Evolutionary conservation across 1,140 invertebrate genomes (phyloP), one percentile per base, ranked within the genome.

Genomic region (Caenorhabditis inopinata): DNA sequence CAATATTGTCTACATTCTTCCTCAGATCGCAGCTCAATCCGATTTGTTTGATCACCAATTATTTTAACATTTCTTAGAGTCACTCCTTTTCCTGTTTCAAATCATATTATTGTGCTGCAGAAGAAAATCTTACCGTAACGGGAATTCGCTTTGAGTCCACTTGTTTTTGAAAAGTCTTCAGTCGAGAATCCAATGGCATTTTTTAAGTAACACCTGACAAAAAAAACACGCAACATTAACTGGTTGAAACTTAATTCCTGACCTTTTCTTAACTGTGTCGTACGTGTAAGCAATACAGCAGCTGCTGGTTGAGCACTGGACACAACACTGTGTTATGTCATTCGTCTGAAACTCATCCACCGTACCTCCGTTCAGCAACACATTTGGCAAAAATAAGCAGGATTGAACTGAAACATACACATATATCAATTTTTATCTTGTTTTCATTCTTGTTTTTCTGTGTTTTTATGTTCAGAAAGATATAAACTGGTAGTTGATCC

Each of bases 1-100:
- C 76, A 78, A 42, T 78, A 78, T 53, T 78, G 76, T 29, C 53
- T 62, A 32, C 76, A 78, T 25, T 78, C 76, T 32, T 78, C 76
- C 23, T 78, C 49, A n/a, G 76, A 58, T 23, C 53, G 29, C 35
- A 78, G 68, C 0, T 23, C 9, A 11, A 78, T 35, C 0, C 32
- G 51, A 12, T 58, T 78, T 16, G 29, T 62, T 0, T 78, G 16
- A 12, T 51, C 53, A 7, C 76, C 76, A 14, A 58, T 16, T 62
- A 78, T 78, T 68, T 68, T 78, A 12, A 68, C 53, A 68, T 78
- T 78, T 16, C 68, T 78, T 35, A 78, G 21, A 16, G 47, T 62
- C 21, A 53, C 76, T 7, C 49, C 76, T 46, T 21, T 25, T 9
- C 48, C 76, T 62, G 18, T 2, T 32, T 2, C 2, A 62, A 78